Base-by-base conservation (phyloP, 2,888 invertebrate species). In the Tetragonula carbonaria region DNA sequence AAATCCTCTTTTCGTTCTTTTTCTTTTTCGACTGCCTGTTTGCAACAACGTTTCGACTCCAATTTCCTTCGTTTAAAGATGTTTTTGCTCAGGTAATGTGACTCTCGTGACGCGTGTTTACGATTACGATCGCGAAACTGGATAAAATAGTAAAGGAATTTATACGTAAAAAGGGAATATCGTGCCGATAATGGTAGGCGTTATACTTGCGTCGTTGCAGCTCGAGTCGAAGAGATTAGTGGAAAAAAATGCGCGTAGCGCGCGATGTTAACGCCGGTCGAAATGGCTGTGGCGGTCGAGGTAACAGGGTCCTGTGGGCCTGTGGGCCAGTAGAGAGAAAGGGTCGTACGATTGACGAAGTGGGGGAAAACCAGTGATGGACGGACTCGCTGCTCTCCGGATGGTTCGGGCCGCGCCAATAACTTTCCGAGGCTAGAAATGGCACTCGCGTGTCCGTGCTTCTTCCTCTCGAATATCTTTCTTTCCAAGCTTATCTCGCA, bases 351-450 rank as follows among this genome's bases (percentile, higher is more conserved):
- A 80, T 83, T 75, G 77, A 82, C 59, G 74, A 74, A 87, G 88
- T 89, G 89, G 90, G 90, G 88, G 87, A 73, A 75, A 74, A 82
- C 84, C 92, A 91, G 91, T 92, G 93, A 93, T 93, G 93, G 92
- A 93, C 93, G 93, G 91, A 92, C 90, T 90, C 88, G 63, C 86
- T 57, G 88, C 89, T 83, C 86, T 83, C 86, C 85, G 86, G 86
- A 91, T 90, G 89, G 82, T 76, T 80, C 82, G 38, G 88, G 87
- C 87, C 87, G 82, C 88, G 85, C 92, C 91, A 90, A 92, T 92
- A 91, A 92, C 89, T 88, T 90, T 86, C 86, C 83, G 80, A 71
- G 81, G 68, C 71, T 84, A 84, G 84, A 86, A 91, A 84, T 86
- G 84, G 85, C 78, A 87, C 87, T 90, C 83, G 74, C 71, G 84